Base-by-base conservation (phyloP, 2,113 vertebrate species). In the Ptilorrhoa leucosticta region DNA sequence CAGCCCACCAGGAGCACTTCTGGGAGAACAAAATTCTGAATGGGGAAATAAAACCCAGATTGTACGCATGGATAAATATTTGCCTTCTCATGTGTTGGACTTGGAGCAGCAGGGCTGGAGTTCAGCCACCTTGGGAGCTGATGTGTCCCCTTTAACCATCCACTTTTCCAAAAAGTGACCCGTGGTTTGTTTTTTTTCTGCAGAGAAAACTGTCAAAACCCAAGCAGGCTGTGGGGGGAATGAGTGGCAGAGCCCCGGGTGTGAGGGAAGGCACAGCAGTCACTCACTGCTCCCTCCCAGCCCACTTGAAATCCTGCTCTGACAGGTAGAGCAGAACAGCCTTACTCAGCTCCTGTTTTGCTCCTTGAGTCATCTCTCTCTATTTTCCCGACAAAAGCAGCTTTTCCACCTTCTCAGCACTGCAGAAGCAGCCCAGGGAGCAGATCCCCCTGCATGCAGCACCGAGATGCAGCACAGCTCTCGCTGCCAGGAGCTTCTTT, bases 111-210 rank as follows among this genome's bases (percentile, higher is more conserved):
- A 60, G 37, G 33, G 51, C 42, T 78, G 80, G 24, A n/a, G 22
- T 4, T 60, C 19, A 54, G 64, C 44, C 42, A 1, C 31, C 30
- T 1, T 15, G 26, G 44, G 70, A 79, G 70, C 28, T 17, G 16
- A 5, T 11, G 9, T 3, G 37, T 1, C 5, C 23, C 33, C 65
- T 68, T 22, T 4, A n/a, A 5, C 2, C 11, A 30, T 0, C 15
- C 12, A 1, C 15, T 39, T n/a, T 17, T 23, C 37, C 11, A 20
- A 15, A 26, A 33, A 31, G 44, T 4, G 20, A 9, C 31, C 27
- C 0, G 0, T 0, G 1, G 9, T 1, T 4, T 14, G 9, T 1
- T 4, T 14, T 1, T 39, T 45, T 40, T n/a, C 0, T 6, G 1
- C 0, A 10, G 9, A 6, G 26, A 64, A 19, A 64, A 11, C 18